Conservation (phyloP, 1,140 invertebrate genomes). For the Diachasma alloeum region DNA sequence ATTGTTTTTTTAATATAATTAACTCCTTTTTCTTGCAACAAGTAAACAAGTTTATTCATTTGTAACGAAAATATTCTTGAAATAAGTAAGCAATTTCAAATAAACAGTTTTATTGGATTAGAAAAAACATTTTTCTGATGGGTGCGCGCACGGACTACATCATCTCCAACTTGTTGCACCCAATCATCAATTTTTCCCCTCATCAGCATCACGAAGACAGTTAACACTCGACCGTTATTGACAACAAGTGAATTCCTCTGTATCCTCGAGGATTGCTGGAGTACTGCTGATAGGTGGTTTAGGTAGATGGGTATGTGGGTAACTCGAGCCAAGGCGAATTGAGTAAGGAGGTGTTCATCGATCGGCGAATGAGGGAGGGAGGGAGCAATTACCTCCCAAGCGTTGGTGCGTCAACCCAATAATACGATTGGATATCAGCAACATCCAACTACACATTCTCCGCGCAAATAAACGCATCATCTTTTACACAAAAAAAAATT, state of each 20-base stretch:
- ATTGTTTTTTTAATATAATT: no score
- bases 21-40: no score
- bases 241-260: background rate
- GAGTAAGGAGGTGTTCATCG: conserved; percentile 25
- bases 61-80: no score
- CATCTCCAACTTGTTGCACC: background rate
- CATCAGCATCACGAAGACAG: background rate
- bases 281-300: conserved; percentile 8
- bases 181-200: background rate
- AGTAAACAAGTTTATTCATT: no score
- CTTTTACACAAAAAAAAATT: no score
- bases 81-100: no score
- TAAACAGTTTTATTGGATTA: no score
- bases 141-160: no score
- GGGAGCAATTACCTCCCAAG: conserved; percentile 21
- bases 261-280: background rate
- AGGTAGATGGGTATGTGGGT: conserved; percentile 7
- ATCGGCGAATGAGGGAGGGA: conserved; percentile 9
- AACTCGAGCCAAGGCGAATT: conserved; percentile 22
- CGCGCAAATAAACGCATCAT: no score
- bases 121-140: no score
- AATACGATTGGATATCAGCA: conserved; percentile 10
- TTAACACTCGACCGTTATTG: background rate
- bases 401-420: conserved; percentile 25
- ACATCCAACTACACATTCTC: background rate